phyloP scores from a whole-genome alignment of 2,797 vertebrate species.

The Geranospiza caerulescens region DNA sequence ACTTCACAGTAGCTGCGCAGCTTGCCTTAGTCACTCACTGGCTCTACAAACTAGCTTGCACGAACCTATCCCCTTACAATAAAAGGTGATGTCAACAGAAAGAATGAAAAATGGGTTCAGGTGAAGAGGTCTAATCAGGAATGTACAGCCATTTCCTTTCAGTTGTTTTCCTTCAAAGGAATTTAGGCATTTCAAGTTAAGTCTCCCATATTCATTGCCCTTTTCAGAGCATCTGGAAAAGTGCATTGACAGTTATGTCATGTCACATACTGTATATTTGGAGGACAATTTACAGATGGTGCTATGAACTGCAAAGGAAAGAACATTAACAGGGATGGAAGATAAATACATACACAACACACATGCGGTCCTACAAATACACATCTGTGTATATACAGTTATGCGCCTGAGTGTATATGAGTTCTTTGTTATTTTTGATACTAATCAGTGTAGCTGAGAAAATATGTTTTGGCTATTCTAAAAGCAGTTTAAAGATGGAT shows the following conservation, averaged over 20 bases:
- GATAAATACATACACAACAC: background rate
- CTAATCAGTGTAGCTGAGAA: background rate
- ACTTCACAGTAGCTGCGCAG: slow-evolving; percentile 46
- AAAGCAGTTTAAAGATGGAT: background rate
- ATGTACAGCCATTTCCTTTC: background rate
- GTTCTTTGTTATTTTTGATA: background rate
- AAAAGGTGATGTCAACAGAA: background rate
- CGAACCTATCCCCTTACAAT: background rate
- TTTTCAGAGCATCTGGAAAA: slow-evolving; percentile 1
- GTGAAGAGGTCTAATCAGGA: slow-evolving; percentile 28
- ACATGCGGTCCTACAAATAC: background rate
- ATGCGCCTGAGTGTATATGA: background rate
- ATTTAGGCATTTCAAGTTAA: background rate
- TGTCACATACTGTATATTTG: background rate
- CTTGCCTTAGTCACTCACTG: slow-evolving; percentile 35
- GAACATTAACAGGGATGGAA: background rate
- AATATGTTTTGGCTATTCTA: background rate
- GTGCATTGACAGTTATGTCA: background rate
- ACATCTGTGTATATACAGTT: background rate
- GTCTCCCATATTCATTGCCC: background rate
- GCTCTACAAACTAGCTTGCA: background rate
- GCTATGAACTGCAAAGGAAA: background rate
- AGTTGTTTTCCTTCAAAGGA: background rate
- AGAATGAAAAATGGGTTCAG: slow-evolving; percentile 14
- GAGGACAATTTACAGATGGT: background rate